A percentile compares a stretch with the other conserved stretches of the same genome.
Conservation (phyloP, 1,140 invertebrate species). For the Drosophila eugracilis region DNA sequence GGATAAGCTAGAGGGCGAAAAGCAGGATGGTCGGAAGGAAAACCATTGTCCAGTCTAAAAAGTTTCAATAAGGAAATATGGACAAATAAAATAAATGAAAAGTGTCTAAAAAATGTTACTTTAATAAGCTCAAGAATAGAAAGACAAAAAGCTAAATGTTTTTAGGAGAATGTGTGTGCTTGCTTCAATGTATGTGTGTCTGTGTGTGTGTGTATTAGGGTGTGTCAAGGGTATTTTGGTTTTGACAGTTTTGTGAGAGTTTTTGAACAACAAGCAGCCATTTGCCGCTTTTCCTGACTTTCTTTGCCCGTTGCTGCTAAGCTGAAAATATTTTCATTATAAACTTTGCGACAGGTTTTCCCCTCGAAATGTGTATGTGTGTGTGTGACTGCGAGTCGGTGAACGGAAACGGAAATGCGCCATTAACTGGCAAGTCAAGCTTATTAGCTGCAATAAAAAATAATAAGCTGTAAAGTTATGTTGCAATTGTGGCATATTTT, state of each 20-base stretch:
- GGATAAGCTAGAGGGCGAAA: conserved; percentile 17
- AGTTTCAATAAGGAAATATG: conserved; percentile 76
- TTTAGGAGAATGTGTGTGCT: conserved; percentile 19
- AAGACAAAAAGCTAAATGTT: conserved; percentile 45
- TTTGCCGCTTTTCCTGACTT: conserved; percentile 34
- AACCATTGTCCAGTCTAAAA: conserved; percentile 46
- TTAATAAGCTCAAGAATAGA: conserved; percentile 66
- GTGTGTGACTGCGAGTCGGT: conserved; percentile 20
- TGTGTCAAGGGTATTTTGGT: conserved; percentile 41
- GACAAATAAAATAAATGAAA: conserved; percentile 73
- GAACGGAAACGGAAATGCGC: conserved; percentile 77
- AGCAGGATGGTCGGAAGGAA: conserved; percentile 7
- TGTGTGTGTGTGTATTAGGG: conserved; percentile 28
- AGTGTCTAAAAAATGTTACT: conserved; percentile 64
- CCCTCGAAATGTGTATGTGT: conserved; percentile 10
- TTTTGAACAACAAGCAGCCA: conserved; percentile 69
- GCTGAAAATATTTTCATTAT: conserved; percentile 81
- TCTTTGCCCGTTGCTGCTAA: conserved; percentile 44
- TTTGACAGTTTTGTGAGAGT: conserved; percentile 52
- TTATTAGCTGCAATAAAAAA: conserved; percentile 82
- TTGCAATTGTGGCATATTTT: conserved; percentile 76
- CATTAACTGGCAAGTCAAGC: conserved; percentile 80
- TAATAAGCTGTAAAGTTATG: conserved; percentile 82
- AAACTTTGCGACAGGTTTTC: conserved; percentile 78
- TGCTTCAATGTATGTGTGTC: no score